Evolutionary conservation across 2,888 invertebrate genomes (phyloP).

Genomic region (Maniola hyperantus): DNA sequence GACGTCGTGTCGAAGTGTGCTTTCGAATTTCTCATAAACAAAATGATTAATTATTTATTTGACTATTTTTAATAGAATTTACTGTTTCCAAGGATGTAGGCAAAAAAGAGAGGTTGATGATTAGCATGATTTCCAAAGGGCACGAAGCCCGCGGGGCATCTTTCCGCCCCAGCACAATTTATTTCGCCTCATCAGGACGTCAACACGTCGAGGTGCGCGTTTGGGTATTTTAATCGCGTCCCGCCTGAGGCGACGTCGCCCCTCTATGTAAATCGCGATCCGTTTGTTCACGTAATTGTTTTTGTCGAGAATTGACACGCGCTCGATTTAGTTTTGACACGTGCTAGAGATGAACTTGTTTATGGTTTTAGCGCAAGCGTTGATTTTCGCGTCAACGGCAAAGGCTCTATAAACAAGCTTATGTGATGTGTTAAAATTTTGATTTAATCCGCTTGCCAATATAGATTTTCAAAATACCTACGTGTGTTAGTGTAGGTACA

Average conservation of each 20-base stretch:
- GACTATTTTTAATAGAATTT: constrained; percentile 3
- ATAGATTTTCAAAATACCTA: not conserved
- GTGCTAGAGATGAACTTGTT: constrained; percentile 43
- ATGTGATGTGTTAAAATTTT: constrained; percentile 49
- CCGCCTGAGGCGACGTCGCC: constrained; percentile 42
- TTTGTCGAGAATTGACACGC: constrained; percentile 72
- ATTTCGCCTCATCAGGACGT: constrained; percentile 80
- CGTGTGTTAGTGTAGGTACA: not conserved
- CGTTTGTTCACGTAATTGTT: constrained; percentile 71
- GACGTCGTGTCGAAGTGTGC: constrained; percentile 78
- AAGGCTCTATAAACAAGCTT: constrained; percentile 35
- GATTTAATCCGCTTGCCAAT: not conserved
- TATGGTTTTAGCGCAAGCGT: constrained; percentile 26
- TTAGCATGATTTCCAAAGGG: constrained; percentile 77
- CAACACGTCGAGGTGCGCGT: constrained; percentile 77
- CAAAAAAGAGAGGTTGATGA: constrained; percentile 49
- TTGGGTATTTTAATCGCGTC: constrained; percentile 75
- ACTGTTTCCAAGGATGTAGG: constrained; percentile 32
- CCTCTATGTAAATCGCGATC: constrained; percentile 68
- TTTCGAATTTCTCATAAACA: constrained; percentile 47
- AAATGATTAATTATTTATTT: not conserved
- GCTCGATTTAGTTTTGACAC: constrained; percentile 50
- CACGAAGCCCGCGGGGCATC: constrained; percentile 65
- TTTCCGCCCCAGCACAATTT: constrained; percentile 62
- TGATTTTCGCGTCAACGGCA: constrained; percentile 17